Conservation (phyloP, 2,797 vertebrate genomes). For the Okamejei kenojei region DNA sequence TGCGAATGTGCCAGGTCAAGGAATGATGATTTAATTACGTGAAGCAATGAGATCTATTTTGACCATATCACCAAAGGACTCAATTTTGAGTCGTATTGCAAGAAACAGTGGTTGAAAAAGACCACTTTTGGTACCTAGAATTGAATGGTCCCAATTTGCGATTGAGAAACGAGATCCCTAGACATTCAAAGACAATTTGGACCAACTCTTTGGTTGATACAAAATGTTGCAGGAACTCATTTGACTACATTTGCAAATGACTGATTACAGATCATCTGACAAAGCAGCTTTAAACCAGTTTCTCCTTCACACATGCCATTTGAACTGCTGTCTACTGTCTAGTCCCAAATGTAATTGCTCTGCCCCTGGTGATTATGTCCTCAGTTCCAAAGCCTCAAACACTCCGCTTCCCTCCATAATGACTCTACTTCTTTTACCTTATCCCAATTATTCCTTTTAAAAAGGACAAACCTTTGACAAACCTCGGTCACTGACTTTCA, state of each 20-base stretch:
- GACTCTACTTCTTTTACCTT: too few species aligned
- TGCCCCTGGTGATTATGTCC: too few species aligned
- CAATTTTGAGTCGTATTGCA: background rate
- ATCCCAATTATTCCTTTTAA: too few species aligned
- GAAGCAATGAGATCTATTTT: background rate
- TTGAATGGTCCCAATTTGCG: background rate
- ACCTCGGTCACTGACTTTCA: too few species aligned
- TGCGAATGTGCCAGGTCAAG: background rate
- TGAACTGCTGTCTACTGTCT: too few species aligned
- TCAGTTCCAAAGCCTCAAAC: too few species aligned
- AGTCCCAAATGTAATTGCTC: too few species aligned
- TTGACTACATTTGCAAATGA: background rate
- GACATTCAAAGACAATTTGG: background rate
- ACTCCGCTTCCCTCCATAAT: too few species aligned
- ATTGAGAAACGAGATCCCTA: background rate
- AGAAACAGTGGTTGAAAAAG: background rate
- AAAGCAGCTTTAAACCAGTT: too few species aligned
- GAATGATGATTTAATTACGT: background rate
- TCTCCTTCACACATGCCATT: too few species aligned
- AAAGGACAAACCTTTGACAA: too few species aligned
- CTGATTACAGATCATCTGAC: background rate
- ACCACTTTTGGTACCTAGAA: background rate
- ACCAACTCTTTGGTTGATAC: background rate
- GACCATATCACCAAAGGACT: background rate
- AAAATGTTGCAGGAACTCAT: background rate